These are phyloP conservation scores for Scaptomyza pallida DNA, from an alignment of 1,140 invertebrate species.

Conservation along the genomic window DNA sequence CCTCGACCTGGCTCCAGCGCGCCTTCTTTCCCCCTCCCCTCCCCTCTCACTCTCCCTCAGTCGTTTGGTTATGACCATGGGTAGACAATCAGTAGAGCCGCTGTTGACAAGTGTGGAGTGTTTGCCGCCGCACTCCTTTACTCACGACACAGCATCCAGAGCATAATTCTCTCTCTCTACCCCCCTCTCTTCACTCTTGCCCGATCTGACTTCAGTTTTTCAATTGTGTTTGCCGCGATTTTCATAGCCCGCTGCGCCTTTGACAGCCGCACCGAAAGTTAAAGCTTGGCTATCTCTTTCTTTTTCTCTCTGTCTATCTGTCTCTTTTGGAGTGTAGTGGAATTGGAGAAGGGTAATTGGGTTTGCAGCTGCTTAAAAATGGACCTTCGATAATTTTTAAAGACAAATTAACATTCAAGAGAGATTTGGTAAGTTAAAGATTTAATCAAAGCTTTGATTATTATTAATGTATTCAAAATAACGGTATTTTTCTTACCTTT, in stretches of 20 bases:
- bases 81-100: constrained; percentile 54
- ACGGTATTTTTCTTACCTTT: neutral
- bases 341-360: constrained; percentile 26
- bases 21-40: neutral
- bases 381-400: constrained; percentile 24
- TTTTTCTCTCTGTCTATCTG: no score
- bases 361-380: constrained; percentile 11
- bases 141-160: constrained; percentile 47
- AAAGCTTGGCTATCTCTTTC: neutral
- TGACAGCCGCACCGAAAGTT: constrained; percentile 58
- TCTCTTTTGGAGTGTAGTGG: no score
- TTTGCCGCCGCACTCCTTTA: constrained; percentile 78
- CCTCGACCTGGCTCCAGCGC: constrained; percentile 8
- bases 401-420: constrained; percentile 28
- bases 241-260: constrained; percentile 69
- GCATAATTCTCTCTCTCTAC: constrained; percentile 9
- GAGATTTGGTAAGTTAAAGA: neutral
- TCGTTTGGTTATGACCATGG: constrained; percentile 25
- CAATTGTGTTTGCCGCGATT: constrained; percentile 76
- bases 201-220: constrained; percentile 50
- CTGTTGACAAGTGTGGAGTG: constrained; percentile 80
- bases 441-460: constrained; percentile 4
- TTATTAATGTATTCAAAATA: neutral
- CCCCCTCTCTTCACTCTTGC: neutral
- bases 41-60: neutral